These are phyloP conservation scores for Tragelaphus imberbis DNA, from an alignment of 2,113 vertebrate species.

Conservation along the genomic window DNA sequence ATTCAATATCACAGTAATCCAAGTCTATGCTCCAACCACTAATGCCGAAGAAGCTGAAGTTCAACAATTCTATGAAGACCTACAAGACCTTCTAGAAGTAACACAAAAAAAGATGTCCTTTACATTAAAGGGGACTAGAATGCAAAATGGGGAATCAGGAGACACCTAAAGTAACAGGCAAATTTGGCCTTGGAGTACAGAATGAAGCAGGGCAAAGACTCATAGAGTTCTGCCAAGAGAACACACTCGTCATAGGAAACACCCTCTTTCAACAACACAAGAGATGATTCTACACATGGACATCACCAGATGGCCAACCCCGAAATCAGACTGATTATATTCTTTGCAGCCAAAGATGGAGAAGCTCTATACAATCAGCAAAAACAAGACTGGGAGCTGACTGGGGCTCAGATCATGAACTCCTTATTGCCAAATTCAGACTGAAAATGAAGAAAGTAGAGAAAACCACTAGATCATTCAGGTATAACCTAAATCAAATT, in stretches of 20 bases:
- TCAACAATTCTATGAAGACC: neutral
- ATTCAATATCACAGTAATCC: neutral
- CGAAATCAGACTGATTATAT: neutral
- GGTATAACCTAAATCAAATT: neutral
- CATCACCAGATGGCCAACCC: neutral
- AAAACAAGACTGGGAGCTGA: neutral
- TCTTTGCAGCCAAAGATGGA: neutral
- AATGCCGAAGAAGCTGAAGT: neutral
- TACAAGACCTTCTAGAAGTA: neutral
- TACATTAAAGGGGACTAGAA: neutral
- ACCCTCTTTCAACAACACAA: neutral
- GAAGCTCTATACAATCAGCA: neutral
- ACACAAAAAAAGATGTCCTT: neutral
- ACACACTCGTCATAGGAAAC: neutral
- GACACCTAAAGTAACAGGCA: neutral
- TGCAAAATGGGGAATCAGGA: neutral
- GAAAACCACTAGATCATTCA: neutral
- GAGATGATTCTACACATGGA: neutral
- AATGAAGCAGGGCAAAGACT: neutral
- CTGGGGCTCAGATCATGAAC: neutral
- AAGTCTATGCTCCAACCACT: neutral
- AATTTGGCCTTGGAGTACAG: neutral
- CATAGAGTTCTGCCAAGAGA: neutral
- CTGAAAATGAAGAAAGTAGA: neutral
- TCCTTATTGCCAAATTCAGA: neutral